phyloP scores from a whole-genome alignment of 2,797 vertebrate species.

The Yasuhikotakia modesta region DNA sequence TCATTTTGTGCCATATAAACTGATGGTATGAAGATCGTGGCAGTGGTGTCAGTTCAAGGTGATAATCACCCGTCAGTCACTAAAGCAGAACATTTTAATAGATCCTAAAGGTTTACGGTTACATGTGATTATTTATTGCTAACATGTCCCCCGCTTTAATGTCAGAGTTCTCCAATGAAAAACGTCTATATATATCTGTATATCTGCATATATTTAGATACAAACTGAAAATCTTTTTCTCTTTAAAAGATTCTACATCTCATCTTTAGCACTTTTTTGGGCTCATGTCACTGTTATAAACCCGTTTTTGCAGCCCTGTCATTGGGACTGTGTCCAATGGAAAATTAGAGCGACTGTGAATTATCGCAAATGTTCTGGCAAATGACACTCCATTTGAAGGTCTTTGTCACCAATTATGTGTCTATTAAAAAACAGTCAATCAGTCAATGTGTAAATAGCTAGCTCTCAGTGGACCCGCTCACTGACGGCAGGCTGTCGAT shows the following conservation, averaged over 20 bases:
- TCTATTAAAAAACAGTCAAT: slow-evolving; percentile 99
- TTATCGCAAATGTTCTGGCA: slow-evolving; percentile 83
- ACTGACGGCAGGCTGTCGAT: slow-evolving; percentile 92
- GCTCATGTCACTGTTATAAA: slow-evolving; percentile 24
- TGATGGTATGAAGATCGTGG: slow-evolving; percentile 21
- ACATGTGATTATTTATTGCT: background rate
- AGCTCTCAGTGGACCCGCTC: slow-evolving; percentile 84
- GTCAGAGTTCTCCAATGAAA: no score
- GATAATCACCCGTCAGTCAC: slow-evolving; percentile 1
- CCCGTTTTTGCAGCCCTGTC: slow-evolving; percentile 61
- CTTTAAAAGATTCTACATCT: slow-evolving; percentile 1
- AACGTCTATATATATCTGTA: no score
- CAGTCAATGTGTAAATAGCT: slow-evolving; percentile 90
- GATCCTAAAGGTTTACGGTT: background rate
- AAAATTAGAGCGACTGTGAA: slow-evolving; percentile 82
- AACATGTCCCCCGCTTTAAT: no score
- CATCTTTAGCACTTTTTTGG: slow-evolving; percentile 34
- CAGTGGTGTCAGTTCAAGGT: slow-evolving; percentile 4
- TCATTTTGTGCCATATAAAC: slow-evolving; percentile 3
- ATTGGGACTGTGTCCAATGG: slow-evolving; percentile 78
- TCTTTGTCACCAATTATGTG: slow-evolving; percentile 99
- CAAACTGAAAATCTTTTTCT: no score
- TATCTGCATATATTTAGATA: no score
- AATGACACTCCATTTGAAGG: slow-evolving; percentile 92
- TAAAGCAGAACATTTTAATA: background rate